A percentile compares a stretch with the other conserved stretches of the same genome.
These are phyloP conservation scores for Lithobates pipiens DNA, from an alignment of 2,797 vertebrate species.

Conservation along the genomic window DNA sequence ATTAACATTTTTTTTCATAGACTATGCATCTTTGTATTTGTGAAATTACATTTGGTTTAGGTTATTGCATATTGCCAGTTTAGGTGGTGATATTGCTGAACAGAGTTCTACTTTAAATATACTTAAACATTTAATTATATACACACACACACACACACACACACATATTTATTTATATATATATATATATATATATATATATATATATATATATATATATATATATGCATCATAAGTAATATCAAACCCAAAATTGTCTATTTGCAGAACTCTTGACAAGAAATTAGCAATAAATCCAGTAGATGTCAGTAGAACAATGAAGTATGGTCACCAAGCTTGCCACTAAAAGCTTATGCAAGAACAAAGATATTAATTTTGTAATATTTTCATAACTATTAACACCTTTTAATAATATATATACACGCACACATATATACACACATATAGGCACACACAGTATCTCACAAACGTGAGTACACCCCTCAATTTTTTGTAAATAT, in stretches of 20 bases:
- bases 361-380: neutral
- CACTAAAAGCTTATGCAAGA: neutral
- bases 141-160: neutral
- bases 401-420: neutral
- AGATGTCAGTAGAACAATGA: slow-evolving; percentile 37
- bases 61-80: too few species aligned
- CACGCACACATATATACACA: neutral
- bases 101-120: too few species aligned
- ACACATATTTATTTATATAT: too few species aligned
- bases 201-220: too few species aligned
- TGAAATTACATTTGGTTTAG: too few species aligned
- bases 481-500: too few species aligned
- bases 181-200: too few species aligned
- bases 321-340: neutral
- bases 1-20: too few species aligned
- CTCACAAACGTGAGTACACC: too few species aligned
- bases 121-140: neutral
- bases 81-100: too few species aligned
- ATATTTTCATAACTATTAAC: neutral
- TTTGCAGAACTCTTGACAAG: neutral
- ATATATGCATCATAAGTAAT: neutral
- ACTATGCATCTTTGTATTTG: too few species aligned
- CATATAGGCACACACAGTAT: too few species aligned
- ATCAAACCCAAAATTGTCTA: neutral
- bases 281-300: neutral